Base-by-base conservation (phyloP, 2,888 invertebrate genomes). In the Temnothorax rugatulus region DNA sequence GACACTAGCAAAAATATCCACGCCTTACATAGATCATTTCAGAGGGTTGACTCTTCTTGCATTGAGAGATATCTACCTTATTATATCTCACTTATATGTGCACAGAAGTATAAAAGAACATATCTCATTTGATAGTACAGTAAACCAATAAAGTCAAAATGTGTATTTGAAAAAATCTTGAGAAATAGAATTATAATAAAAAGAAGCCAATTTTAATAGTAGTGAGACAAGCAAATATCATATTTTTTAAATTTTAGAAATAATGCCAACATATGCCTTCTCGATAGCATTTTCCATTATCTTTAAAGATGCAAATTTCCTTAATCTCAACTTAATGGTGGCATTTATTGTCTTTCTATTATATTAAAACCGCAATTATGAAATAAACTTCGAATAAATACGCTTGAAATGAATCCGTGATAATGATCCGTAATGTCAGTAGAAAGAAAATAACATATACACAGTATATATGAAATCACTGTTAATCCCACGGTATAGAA, bases 1-100 rank as follows among this genome's bases (percentile, higher is more conserved):
- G 73, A 61, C 73, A 41, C 54, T 47, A 79, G 47, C 47, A 34
- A 71, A 71, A 81, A 38, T 71, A 47, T 59, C 34, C 71, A 34
- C 44, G 59, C 5, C 18, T 59, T 59, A 41, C 13, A 77, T 66
- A 47, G 47, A 81, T 81, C 18, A 59, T 47, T 79, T 21, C 11
- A 34, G 4, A 77, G 9, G 25, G 9, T 2, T 21, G 38, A 47
- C 9, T 44, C 47, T 25, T 81, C 38, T 59, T 34, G 9, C 21
- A n/a, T 8, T 34, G 18, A 79, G 0, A 69, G 34, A 38, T 47
- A 69, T 38, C 18, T 57, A 18, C 11, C 34, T n/a, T n/a, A 41
- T 29, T 29, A 4, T 29, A 2, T 29, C 5, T 75, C 41, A 21
- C 29, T 47, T 34, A 66, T n/a, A 21, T 34, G 5, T 11, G 50